These are phyloP conservation scores for Megathymus violae DNA, from an alignment of 1,140 invertebrate species.

Conservation along the genomic window DNA sequence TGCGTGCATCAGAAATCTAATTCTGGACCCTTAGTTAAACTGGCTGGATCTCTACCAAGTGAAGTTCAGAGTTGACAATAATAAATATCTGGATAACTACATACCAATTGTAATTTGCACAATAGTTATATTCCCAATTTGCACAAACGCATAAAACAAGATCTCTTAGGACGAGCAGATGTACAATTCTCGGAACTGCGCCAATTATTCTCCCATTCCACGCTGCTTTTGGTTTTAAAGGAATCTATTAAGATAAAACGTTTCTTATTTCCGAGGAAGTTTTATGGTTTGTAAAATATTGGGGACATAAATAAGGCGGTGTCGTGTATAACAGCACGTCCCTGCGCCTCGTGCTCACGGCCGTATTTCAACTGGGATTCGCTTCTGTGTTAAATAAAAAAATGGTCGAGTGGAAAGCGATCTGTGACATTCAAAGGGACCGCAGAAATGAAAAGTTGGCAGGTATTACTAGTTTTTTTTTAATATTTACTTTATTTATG, in stretches of 20 bases:
- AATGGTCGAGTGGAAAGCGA: not conserved
- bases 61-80: too few species aligned
- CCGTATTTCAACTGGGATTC: slow-evolving; percentile 75
- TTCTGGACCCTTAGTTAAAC: too few species aligned
- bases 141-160: not conserved
- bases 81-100: too few species aligned
- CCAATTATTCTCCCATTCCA: slow-evolving; percentile 30
- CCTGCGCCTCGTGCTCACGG: slow-evolving; percentile 55
- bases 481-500: not conserved
- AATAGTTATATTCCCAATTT: not conserved
- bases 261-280: slow-evolving; percentile 74
- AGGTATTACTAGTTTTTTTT: not conserved
- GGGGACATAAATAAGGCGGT: slow-evolving; percentile 76
- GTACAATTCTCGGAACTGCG: slow-evolving; percentile 23
- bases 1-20: too few species aligned
- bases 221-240: slow-evolving; percentile 52
- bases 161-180: slow-evolving; percentile 14
- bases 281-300: slow-evolving; percentile 82
- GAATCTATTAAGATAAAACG: slow-evolving; percentile 78
- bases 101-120: not conserved
- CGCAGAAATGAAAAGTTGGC: not conserved
- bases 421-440: not conserved
- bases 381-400: slow-evolving; percentile 61
- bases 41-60: too few species aligned
- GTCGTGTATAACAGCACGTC: slow-evolving; percentile 78